Conservation (phyloP, 2,888 invertebrate species). For the Alentia gelatinosa region DNA sequence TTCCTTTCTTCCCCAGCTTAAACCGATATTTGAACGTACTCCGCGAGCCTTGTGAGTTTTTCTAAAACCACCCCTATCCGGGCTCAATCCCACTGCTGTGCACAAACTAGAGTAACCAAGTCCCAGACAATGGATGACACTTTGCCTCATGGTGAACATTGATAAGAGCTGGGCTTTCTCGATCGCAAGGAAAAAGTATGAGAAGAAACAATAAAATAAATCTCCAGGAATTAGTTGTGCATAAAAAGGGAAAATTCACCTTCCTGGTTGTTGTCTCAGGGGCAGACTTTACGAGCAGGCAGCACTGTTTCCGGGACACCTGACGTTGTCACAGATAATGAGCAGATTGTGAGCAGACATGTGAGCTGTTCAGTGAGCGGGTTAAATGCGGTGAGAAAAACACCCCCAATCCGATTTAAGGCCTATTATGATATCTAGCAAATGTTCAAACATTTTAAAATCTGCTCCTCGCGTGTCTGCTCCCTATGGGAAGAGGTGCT, state of each 20-base stretch:
- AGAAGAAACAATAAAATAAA: background rate
- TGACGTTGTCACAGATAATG: background rate
- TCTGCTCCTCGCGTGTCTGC: conserved; percentile 26
- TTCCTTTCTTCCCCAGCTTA: background rate
- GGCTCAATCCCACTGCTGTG: background rate
- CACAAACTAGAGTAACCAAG: background rate
- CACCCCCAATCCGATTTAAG: conserved; percentile 26
- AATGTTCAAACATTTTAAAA: conserved; percentile 47
- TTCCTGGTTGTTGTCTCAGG: too few relatives aligned
- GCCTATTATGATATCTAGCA: conserved; percentile 45
- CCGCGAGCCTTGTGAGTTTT: background rate
- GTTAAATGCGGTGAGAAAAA: conserved; percentile 12
- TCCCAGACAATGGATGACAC: background rate
- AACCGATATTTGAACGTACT: background rate
- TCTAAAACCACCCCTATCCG: background rate
- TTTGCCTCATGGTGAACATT: background rate
- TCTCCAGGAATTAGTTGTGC: background rate
- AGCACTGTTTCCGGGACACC: background rate
- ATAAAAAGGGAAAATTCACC: background rate
- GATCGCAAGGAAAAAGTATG: background rate
- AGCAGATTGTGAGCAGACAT: background rate
- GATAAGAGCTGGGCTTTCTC: background rate
- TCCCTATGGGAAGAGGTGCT: background rate
- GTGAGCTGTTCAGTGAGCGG: background rate
- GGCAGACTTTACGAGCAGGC: background rate